Base-by-base conservation (phyloP, 2,113 vertebrate species). In the Nicator chloris region DNA sequence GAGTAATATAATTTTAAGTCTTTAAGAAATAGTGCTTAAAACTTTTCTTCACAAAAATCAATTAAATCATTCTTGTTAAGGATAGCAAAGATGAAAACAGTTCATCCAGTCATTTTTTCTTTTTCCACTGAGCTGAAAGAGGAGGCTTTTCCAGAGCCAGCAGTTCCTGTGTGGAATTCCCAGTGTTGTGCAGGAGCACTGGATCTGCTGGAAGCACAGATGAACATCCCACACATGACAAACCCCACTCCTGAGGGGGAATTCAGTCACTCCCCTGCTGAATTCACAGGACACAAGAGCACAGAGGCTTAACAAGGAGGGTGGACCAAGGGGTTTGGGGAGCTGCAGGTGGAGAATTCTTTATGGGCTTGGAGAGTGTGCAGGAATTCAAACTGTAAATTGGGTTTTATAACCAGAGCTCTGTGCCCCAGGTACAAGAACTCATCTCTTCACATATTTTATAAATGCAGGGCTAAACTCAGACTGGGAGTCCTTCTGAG, bases 391-490 rank as follows among this genome's bases (percentile, higher is more conserved):
- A 44, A 22, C 8, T 72, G 17, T 37, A 51, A 54, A 40, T 10
- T 45, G 69, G 7, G 13, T 78, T 90, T 72, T 35, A 11, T 5
- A 69, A 21, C 9, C 42, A 87, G 24, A 84, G 75, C 16, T 61
- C 54, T 21, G 31, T 86, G 61, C 24, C 31, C 4, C 17, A 19
- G 31, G 22, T 39, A 39, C 5, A 40, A 57, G 14, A 53, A 53
- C 3, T 0, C 13, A 35, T 2, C 19, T 11, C 24, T 85, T 70
- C 59, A 21, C 4, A 0, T 15, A 23, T 33, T 39, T 31, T 14
- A 65, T 37, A 61, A 50, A 64, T 18, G 15, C 24, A 80, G 26
- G 27, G 60, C 16, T 30, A 13, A 72, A 16, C 23, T 39, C 24
- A 47, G 42, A 16, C 20, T 30, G 75, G 49, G 31, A 77, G 23